phyloP scores from a whole-genome alignment of 1,140 invertebrate species.

The Palaemon carinicauda region DNA sequence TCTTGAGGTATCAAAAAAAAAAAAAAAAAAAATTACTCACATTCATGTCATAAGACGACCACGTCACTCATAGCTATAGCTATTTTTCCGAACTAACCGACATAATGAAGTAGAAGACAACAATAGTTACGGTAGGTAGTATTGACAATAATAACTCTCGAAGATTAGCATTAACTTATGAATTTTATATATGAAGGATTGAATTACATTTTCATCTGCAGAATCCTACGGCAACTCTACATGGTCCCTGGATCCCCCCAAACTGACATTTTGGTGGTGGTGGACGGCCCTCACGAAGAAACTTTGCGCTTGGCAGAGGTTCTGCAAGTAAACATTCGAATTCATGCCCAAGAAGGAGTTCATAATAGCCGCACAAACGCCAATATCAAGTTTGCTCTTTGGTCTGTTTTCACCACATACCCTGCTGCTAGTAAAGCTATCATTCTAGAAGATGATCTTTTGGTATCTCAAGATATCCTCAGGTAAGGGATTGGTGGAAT shows the following conservation, averaged over 20 bases:
- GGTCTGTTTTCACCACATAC: slow-evolving; percentile 14
- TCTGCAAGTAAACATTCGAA: background rate
- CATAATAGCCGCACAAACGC: slow-evolving; percentile 24
- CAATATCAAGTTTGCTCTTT: slow-evolving; percentile 32
- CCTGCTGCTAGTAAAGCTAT: slow-evolving; percentile 26
- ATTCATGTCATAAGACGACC: too few species aligned
- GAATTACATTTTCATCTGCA: too few species aligned
- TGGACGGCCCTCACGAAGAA: slow-evolving; percentile 46
- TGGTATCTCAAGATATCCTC: slow-evolving; percentile 31
- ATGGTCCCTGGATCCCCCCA: slow-evolving; percentile 34
- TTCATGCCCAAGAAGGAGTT: slow-evolving; percentile 21
- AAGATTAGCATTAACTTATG: too few species aligned
- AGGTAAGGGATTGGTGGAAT: slow-evolving; percentile 1
- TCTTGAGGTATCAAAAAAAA: too few species aligned
- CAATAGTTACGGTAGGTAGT: too few species aligned
- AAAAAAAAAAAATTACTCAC: too few species aligned
- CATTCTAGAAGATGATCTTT: slow-evolving; percentile 32
- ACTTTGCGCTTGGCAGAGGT: slow-evolving; percentile 27
- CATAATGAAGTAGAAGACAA: too few species aligned
- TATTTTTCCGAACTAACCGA: too few species aligned
- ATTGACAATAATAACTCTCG: too few species aligned
- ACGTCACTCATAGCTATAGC: too few species aligned
- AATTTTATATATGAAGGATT: too few species aligned
- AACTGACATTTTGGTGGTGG: slow-evolving; percentile 39
- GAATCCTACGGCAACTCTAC: slow-evolving; percentile 27